A percentile compares a stretch with the other conserved stretches of the same genome.
These are phyloP conservation scores for Cloeon dipterum DNA, from an alignment of 2,888 invertebrate species.

Conservation along the genomic window DNA sequence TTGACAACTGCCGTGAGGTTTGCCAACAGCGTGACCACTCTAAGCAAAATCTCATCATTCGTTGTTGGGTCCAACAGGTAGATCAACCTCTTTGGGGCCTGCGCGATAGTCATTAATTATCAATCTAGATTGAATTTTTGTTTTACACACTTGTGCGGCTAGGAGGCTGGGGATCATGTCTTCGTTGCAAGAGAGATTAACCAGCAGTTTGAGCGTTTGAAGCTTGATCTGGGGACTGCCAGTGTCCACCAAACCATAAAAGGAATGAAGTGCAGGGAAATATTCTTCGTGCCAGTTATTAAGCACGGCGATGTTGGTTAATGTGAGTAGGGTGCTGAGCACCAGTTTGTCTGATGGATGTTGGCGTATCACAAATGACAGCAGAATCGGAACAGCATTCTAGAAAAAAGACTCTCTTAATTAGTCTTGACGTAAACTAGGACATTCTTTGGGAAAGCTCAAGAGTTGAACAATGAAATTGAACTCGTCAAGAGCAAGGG, in stretches of 20 bases:
- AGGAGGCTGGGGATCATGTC: constrained; percentile 30
- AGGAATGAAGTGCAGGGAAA: constrained; percentile 20
- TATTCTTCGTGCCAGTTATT: constrained; percentile 24
- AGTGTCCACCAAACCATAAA: constrained; percentile 21
- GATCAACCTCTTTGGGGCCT: constrained; percentile 24
- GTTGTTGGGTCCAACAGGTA: constrained; percentile 20
- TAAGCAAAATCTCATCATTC: constrained; percentile 20
- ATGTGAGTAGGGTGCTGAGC: constrained; percentile 23
- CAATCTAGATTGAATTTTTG: neutral
- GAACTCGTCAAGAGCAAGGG: neutral
- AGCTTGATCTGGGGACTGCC: constrained; percentile 18
- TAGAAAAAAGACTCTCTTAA: constrained; percentile 13
- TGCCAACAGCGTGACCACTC: constrained; percentile 24
- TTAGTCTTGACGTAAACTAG: too few relatives aligned
- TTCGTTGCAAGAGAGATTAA: constrained; percentile 30
- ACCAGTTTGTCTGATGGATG: constrained; percentile 19
- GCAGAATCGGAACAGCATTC: constrained; percentile 22
- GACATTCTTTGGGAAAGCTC: too few relatives aligned
- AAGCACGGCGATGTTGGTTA: constrained; percentile 26
- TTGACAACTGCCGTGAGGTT: constrained; percentile 21
- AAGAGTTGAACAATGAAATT: too few relatives aligned
- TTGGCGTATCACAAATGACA: constrained; percentile 17
- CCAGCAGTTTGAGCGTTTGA: constrained; percentile 27
- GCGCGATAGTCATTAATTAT: too few relatives aligned
- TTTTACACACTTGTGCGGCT: constrained; percentile 24